Evolutionary conservation across 2,113 vertebrate species (phyloP).

Genomic region (Oreochromis aureus): DNA sequence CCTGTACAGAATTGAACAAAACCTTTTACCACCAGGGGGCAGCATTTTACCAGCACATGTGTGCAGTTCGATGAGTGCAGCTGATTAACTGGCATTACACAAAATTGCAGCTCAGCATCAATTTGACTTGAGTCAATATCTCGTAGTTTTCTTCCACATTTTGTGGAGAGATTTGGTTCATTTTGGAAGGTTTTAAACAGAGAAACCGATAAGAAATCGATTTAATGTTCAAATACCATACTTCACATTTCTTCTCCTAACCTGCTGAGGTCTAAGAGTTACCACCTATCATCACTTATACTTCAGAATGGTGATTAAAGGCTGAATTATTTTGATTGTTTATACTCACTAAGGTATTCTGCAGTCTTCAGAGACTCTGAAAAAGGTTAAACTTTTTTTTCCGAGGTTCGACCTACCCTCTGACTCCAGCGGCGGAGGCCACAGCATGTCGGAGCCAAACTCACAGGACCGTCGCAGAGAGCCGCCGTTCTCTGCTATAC

Average conservation of each 20-base stretch:
- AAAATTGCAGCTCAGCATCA: fast-evolving
- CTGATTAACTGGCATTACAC: neutral
- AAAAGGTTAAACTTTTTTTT: neutral
- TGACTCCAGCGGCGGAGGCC: slow-evolving; percentile 77
- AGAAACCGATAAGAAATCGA: neutral
- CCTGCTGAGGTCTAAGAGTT: neutral
- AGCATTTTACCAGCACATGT: neutral
- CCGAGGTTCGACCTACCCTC: slow-evolving; percentile 60
- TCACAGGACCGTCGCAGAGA: slow-evolving; percentile 77
- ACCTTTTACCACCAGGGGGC: neutral
- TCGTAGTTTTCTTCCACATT: neutral
- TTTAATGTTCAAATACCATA: neutral
- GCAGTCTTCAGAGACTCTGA: neutral
- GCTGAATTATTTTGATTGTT: neutral
- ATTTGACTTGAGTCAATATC: fast-evolving
- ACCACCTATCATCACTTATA: fast-evolving
- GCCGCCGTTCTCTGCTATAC: slow-evolving; percentile 74
- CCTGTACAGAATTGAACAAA: fast-evolving
- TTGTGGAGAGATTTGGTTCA: neutral
- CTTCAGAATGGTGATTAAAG: neutral
- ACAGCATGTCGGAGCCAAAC: slow-evolving; percentile 78
- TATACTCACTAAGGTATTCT: neutral
- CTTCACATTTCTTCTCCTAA: neutral
- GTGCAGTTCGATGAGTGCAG: neutral
- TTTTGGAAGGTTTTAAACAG: fast-evolving